These are phyloP conservation scores for Drosophila grimshawi DNA, from an alignment of 1,140 invertebrate genomes.

Conservation along the genomic window DNA sequence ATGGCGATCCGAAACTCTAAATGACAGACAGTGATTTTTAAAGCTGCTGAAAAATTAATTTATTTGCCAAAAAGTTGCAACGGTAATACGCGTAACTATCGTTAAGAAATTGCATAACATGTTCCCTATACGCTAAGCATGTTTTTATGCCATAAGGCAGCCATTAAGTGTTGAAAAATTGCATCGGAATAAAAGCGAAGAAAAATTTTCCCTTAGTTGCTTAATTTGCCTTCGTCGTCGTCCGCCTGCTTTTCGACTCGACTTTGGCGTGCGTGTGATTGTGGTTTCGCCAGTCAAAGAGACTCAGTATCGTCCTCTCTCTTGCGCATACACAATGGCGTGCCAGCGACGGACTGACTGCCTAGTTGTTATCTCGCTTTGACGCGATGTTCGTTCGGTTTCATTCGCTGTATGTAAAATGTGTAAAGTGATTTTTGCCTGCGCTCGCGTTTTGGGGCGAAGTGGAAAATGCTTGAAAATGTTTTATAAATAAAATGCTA, in stretches of 20 bases:
- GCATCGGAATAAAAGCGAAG: constrained; percentile 57
- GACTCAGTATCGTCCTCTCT: constrained; percentile 45
- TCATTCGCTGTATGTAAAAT: constrained; percentile 68
- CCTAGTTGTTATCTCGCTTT: constrained; percentile 52
- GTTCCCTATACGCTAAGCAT: constrained; percentile 16
- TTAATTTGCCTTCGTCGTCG: constrained; percentile 65
- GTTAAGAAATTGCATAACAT: constrained; percentile 41
- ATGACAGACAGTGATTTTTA: constrained; percentile 74
- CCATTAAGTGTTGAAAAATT: constrained; percentile 46
- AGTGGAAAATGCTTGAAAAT: constrained; percentile 81
- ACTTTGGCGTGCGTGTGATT: constrained; percentile 64
- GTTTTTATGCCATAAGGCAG: constrained; percentile 30
- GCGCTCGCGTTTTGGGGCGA: constrained; percentile 70
- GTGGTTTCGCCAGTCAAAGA: constrained; percentile 36
- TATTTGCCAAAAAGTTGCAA: constrained; percentile 62
- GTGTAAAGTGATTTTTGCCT: constrained; percentile 81
- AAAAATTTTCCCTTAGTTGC: constrained; percentile 76
- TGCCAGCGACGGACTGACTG: constrained; percentile 29
- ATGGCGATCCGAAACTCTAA: constrained; percentile 77
- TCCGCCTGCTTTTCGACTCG: constrained; percentile 55
- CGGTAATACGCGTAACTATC: constrained; percentile 72
- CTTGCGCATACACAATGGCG: constrained; percentile 55
- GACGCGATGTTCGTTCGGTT: constrained; percentile 53
- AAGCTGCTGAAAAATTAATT: constrained; percentile 75
- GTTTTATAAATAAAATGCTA: constrained; percentile 71